Conservation (phyloP, 1,140 invertebrate species). For the Lasaia peninsularis region DNA sequence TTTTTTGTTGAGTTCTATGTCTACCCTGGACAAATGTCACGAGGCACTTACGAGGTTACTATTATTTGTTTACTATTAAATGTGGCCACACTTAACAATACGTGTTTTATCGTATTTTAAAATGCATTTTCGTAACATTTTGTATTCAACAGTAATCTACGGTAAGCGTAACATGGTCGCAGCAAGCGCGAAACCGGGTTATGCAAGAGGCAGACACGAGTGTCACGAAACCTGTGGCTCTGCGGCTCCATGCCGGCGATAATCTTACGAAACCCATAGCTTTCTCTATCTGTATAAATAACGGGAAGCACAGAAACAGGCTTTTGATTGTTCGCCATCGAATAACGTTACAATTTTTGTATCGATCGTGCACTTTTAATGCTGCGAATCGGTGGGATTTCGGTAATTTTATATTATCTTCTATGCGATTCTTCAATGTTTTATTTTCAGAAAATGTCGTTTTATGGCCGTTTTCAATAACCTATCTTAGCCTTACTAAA, state of each 20-base stretch:
- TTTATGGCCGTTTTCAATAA: too few species aligned
- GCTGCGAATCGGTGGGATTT: too few species aligned
- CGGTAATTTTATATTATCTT: too few species aligned
- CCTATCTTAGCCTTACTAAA: too few species aligned
- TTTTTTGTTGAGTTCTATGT: too few species aligned
- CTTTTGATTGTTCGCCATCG: slow-evolving; percentile 29
- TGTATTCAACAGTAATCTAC: slow-evolving; percentile 3
- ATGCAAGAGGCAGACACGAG: slow-evolving; percentile 47
- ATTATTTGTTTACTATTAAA: too few species aligned
- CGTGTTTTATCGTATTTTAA: too few species aligned
- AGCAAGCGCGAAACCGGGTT: slow-evolving; percentile 35
- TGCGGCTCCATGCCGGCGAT: slow-evolving; percentile 49
- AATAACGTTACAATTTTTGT: slow-evolving; percentile 13
- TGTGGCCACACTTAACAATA: too few species aligned
- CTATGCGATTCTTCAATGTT: too few species aligned
- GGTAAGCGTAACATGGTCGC: slow-evolving; percentile 18
- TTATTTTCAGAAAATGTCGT: too few species aligned
- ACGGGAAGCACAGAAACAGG: slow-evolving; percentile 33
- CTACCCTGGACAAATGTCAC: too few species aligned
- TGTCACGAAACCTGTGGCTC: slow-evolving; percentile 65
- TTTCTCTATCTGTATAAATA: slow-evolving; percentile 42
- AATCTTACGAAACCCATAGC: slow-evolving; percentile 56
- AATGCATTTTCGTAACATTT: slow-evolving; percentile 5
- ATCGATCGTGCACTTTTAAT: background rate
- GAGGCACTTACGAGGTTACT: too few species aligned